These are phyloP conservation scores for Crocodylus rhombifer DNA, from an alignment of 2,797 vertebrate species.

Conservation along the genomic window DNA sequence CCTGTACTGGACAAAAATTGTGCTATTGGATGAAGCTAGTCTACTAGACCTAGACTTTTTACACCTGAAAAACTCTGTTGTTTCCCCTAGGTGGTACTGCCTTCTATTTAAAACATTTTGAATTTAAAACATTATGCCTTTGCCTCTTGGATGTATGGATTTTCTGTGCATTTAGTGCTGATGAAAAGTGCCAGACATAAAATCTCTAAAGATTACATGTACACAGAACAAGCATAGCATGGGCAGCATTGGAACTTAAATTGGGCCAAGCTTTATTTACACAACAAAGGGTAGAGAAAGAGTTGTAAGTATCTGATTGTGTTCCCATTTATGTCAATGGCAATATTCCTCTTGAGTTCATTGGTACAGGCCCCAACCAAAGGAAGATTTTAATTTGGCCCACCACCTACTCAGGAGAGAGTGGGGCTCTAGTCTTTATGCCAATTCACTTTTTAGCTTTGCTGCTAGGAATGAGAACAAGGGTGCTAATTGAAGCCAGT, in stretches of 20 bases:
- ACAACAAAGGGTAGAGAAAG: rapidly evolving
- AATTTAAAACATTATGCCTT: neutral
- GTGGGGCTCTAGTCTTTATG: neutral
- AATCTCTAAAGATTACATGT: neutral
- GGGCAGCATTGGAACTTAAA: neutral
- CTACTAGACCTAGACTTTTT: neutral
- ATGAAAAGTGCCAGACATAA: rapidly evolving
- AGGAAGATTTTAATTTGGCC: neutral
- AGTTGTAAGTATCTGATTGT: neutral
- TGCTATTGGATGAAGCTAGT: neutral
- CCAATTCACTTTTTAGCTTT: neutral
- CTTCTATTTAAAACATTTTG: neutral
- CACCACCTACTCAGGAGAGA: neutral
- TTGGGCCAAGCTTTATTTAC: neutral
- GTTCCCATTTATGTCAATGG: neutral
- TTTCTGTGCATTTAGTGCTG: neutral
- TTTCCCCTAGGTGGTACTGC: neutral
- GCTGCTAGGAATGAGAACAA: neutral
- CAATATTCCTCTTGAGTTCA: neutral
- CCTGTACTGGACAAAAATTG: neutral
- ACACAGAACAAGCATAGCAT: neutral
- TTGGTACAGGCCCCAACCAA: neutral
- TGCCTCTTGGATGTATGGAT: neutral
- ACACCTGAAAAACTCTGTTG: neutral
- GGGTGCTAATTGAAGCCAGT: neutral